Evolutionary conservation across 1,140 invertebrate species (phyloP).

Genomic region (Ostrea denselamellosa): DNA sequence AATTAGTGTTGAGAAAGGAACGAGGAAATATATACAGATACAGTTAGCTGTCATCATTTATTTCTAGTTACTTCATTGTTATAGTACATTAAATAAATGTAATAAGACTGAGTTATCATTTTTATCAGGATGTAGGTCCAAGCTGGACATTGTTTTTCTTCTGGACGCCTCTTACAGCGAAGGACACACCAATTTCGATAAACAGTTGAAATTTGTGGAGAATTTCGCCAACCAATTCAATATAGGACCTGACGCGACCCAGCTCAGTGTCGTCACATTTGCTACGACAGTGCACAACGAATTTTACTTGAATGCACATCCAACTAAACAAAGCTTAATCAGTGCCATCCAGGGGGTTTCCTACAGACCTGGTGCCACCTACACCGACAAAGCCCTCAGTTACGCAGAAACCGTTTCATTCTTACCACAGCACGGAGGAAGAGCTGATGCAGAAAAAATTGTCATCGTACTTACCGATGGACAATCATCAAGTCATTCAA

Average conservation of each 20-base stretch:
- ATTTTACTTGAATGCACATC: constrained; percentile 55
- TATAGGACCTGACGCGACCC: constrained; percentile 47
- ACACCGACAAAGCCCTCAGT: constrained; percentile 57
- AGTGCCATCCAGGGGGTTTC: constrained; percentile 17
- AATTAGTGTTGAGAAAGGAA: too few relatives aligned
- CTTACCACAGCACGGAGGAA: constrained; percentile 51
- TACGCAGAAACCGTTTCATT: constrained; percentile 55
- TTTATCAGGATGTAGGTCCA: constrained; percentile 40
- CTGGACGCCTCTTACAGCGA: constrained; percentile 58
- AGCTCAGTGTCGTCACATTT: constrained; percentile 63
- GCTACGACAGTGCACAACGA: constrained; percentile 48
- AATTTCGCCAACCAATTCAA: constrained; percentile 47
- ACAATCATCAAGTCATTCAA: constrained; percentile 46
- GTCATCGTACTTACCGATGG: constrained; percentile 65
- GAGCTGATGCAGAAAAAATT: constrained; percentile 55
- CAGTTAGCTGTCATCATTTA: too few relatives aligned
- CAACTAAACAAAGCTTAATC: neutral
- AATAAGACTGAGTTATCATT: neutral
- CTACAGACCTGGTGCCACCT: constrained; percentile 53
- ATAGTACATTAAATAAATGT: neutral
- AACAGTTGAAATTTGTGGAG: constrained; percentile 53
- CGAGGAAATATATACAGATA: too few relatives aligned
- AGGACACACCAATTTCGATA: constrained; percentile 52
- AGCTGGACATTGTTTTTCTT: constrained; percentile 57
- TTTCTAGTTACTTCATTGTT: too few relatives aligned